Evolutionary conservation across 2,113 vertebrate species (phyloP).

Genomic region (Himantopus leucocephalus): DNA sequence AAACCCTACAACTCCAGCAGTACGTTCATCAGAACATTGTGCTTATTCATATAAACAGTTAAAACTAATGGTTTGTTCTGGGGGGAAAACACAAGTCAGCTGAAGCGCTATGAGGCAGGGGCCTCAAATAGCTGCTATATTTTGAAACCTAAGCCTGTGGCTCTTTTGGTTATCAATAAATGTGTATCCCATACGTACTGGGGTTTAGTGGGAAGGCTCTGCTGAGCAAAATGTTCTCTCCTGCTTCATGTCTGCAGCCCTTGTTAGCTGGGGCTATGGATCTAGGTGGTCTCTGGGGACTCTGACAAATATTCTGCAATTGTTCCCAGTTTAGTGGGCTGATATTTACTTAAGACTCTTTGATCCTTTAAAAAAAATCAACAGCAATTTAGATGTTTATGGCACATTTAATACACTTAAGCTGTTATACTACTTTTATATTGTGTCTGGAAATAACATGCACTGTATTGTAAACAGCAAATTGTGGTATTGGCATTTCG

Average conservation of each 20-base stretch:
- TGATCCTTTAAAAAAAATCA: background rate
- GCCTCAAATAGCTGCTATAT: background rate
- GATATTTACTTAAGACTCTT: background rate
- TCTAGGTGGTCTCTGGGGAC: background rate
- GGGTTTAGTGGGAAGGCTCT: background rate
- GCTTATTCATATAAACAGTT: background rate
- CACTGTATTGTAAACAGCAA: background rate
- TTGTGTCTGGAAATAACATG: background rate
- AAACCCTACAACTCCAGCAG: background rate
- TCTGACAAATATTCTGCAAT: background rate
- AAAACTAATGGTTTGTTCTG: background rate
- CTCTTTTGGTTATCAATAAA: background rate
- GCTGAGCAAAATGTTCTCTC: background rate
- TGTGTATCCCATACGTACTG: background rate
- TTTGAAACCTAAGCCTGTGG: background rate
- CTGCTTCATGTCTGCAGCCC: background rate
- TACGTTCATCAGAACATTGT: background rate
- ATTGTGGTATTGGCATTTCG: background rate
- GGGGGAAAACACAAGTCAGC: background rate
- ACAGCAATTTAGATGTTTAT: background rate
- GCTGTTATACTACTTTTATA: background rate
- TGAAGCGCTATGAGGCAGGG: background rate
- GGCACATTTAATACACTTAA: background rate
- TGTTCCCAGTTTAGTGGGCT: background rate
- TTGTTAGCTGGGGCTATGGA: background rate